These are phyloP conservation scores for Protobothrops mucrosquamatus DNA, from an alignment of 2,113 vertebrate species.

Conservation along the genomic window DNA sequence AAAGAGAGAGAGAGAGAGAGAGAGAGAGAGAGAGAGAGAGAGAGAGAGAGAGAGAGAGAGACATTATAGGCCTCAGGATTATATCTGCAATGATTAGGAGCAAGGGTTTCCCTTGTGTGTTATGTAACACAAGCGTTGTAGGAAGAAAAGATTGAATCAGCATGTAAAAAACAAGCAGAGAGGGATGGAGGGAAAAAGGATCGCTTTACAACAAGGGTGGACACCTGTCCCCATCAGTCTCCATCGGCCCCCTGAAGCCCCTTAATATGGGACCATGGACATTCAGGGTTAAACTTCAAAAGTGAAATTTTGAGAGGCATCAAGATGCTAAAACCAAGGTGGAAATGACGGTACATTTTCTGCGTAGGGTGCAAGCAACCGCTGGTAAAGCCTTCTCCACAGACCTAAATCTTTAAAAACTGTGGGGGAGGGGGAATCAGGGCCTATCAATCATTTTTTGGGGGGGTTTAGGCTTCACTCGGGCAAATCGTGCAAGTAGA, in stretches of 20 bases:
- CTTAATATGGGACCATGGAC: background rate
- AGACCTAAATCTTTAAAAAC: background rate
- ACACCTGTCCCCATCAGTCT: background rate
- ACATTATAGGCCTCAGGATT: background rate
- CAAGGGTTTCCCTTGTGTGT: background rate
- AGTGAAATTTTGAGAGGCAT: background rate
- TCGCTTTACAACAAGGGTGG: background rate
- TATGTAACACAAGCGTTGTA: too few relatives aligned
- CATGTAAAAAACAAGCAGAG: background rate
- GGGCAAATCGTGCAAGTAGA: background rate
- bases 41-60: background rate
- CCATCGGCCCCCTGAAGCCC: background rate
- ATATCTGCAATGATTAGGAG: background rate
- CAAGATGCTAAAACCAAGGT: background rate
- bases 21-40: background rate
- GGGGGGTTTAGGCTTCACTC: background rate
- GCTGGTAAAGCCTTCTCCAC: too few relatives aligned
- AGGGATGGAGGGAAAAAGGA: background rate
- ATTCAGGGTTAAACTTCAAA: background rate
- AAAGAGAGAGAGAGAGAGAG: background rate
- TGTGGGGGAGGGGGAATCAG: background rate
- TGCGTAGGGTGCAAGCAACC: background rate
- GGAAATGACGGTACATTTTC: background rate
- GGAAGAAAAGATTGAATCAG: background rate
- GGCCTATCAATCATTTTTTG: background rate